These are phyloP conservation scores for Drosophila prolongata DNA, from an alignment of 2,888 invertebrate species.

Conservation along the genomic window DNA sequence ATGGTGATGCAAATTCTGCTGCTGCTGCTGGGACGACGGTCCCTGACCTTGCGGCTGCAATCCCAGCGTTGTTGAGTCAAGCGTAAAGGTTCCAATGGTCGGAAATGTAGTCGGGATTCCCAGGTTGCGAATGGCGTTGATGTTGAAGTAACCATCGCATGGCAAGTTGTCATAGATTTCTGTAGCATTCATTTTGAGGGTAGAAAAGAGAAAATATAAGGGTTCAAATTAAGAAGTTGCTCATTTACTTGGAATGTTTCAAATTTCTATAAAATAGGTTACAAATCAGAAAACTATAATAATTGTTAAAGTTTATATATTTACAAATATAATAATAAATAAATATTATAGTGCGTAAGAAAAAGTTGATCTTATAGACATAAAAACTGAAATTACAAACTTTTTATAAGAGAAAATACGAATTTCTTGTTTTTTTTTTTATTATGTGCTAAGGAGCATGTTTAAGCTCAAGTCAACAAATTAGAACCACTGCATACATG, in stretches of 20 bases:
- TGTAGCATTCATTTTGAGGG: conserved; percentile 39
- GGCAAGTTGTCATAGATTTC: conserved; percentile 84
- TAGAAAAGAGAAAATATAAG: neutral
- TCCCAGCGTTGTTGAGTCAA: conserved; percentile 81
- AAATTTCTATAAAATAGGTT: too few species aligned
- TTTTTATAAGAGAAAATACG: too few species aligned
- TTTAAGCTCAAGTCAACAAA: neutral
- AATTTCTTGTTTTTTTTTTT: too few species aligned
- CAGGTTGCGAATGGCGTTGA: conserved; percentile 84
- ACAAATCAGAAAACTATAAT: too few species aligned
- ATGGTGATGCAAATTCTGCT: conserved; percentile 43
- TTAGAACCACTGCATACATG: neutral
- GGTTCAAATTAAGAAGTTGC: too few species aligned
- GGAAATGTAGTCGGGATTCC: conserved; percentile 84
- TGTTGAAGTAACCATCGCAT: conserved; percentile 83
- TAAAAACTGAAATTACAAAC: too few species aligned
- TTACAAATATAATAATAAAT: too few species aligned
- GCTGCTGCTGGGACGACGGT: conserved; percentile 47
- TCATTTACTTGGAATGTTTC: too few species aligned
- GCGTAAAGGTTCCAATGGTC: conserved; percentile 84
- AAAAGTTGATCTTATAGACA: too few species aligned
- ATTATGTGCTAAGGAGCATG: too few species aligned
- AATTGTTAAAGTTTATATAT: too few species aligned
- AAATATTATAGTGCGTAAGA: too few species aligned
- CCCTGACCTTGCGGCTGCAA: conserved; percentile 66